Evolutionary conservation across 2,113 vertebrate genomes (phyloP), one percentile per base, ranked within the genome.

Genomic region (Cercocebus atys): DNA sequence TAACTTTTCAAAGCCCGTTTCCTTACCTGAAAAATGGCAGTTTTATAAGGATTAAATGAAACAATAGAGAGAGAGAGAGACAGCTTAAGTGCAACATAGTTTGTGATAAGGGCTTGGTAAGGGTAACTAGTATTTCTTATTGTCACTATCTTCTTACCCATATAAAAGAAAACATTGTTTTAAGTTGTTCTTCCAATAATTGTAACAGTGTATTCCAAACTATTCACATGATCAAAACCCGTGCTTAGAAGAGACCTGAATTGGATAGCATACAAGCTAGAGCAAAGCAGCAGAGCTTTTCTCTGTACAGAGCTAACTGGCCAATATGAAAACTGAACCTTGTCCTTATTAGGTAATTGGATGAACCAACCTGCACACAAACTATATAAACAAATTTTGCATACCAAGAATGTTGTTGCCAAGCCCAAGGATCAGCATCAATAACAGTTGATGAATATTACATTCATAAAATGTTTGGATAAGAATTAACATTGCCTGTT

Each of bases 291-390:
- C 1, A 23, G 35, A 52, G 57, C 32, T 68, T 90, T 91, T 84
- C 64, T 92, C 81, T 80, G 32, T 88, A 1, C 1, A 84, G 22
- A 85, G 64, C 10, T 83, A 75, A 82, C 45, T 59, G 32, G 35
- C 79, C 80, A 87, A 81, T 30, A 70, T 61, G 80, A 93, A 92
- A 93, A 81, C 43, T 61, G 75, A 97, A 73, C 47, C 50, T 84
- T 90, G 57, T 35, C 59, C 72, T 93, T 76, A 32, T 79, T 87
- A 82, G 52, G 80, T 72, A 95, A 57, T 30, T 52, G 40, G 27
- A 66, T 78, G 73, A 97, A 61, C 25, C 84, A 97, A 66, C 27
- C 80, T 84, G 52, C 38, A 94, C 45, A 87, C 73, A 90, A 85
- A 93, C 35, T 47, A 30, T 38, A 57, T 76, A 94, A 94, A 92